A percentile compares a stretch with the other conserved stretches of the same genome.
phyloP scores from a whole-genome alignment of 2,797 vertebrate genomes.

The Brotula barbata region DNA sequence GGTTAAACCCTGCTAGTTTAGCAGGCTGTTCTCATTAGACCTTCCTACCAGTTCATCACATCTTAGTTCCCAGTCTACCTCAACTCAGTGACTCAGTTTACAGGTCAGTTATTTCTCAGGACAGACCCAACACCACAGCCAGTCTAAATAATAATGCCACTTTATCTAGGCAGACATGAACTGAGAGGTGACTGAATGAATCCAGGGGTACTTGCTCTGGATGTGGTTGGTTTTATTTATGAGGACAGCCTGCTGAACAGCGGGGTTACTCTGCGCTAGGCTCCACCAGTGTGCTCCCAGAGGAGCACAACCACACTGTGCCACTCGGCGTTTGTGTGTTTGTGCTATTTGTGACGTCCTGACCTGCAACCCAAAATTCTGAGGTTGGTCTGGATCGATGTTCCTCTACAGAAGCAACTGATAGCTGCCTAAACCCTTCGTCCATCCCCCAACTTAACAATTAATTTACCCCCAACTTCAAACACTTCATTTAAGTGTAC shows the following conservation, averaged over 20 bases:
- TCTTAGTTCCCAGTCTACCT: constrained; percentile 9
- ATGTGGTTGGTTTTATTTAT: constrained; percentile 1
- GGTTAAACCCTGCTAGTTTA: constrained; percentile 91
- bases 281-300: constrained; percentile 59
- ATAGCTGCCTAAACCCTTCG: constrained; percentile 51
- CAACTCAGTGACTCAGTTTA: constrained; percentile 21
- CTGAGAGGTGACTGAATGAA: constrained; percentile 13
- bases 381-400: constrained; percentile 83
- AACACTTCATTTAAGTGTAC: neutral
- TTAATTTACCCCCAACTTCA: neutral
- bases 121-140: constrained; percentile 22
- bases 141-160: neutral
- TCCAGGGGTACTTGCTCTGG: constrained; percentile 8
- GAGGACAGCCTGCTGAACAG: constrained; percentile 80
- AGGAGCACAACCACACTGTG: constrained; percentile 61
- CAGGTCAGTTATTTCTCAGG: constrained; percentile 48
- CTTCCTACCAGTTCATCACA: neutral
- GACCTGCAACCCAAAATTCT: constrained; percentile 76
- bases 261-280: constrained; percentile 77
- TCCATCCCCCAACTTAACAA: constrained; percentile 62
- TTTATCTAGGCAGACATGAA: neutral
- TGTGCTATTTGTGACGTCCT: constrained; percentile 85
- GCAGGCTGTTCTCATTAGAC: constrained; percentile 73
- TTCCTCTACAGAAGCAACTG: constrained; percentile 65
- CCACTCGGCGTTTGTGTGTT: constrained; percentile 13